phyloP scores from a whole-genome alignment of 2,797 vertebrate species.

The Acrossocheilus fasciatus region DNA sequence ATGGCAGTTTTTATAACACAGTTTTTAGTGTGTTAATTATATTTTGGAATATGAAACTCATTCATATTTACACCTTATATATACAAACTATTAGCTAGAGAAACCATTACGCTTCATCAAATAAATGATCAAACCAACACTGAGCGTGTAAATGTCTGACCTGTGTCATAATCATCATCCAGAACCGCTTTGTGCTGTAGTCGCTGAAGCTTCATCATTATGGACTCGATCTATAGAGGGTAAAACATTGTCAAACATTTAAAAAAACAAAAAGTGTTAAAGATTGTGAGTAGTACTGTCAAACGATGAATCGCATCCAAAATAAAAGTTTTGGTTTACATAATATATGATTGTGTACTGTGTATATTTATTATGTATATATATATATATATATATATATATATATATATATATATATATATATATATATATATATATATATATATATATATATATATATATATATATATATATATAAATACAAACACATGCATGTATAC shows the following conservation, averaged over 20 bases:
- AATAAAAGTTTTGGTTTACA: too few species aligned
- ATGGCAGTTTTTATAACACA: too few species aligned
- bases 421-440: too few species aligned
- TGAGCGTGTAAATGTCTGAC: conserved; percentile 72
- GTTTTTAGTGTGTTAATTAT: neutral
- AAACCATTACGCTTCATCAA: neutral
- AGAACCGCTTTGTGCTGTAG: conserved; percentile 88
- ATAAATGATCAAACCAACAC: neutral
- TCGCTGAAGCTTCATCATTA: conserved; percentile 85
- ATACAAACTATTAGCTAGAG: neutral
- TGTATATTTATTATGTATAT: too few species aligned
- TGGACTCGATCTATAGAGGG: conserved; percentile 81
- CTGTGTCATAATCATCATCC: conserved; percentile 88
- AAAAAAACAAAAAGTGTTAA: neutral
- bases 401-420: too few species aligned
- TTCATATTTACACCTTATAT: neutral
- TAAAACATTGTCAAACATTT: conserved; percentile 5
- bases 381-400: too few species aligned
- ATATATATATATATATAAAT: too few species aligned
- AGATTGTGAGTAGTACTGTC: neutral
- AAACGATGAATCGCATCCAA: too few species aligned
- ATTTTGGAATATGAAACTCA: neutral
- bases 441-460: too few species aligned
- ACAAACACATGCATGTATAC: too few species aligned
- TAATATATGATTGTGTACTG: too few species aligned